phyloP scores from a whole-genome alignment of 2,113 vertebrate species.

The Notiomystis cincta region DNA sequence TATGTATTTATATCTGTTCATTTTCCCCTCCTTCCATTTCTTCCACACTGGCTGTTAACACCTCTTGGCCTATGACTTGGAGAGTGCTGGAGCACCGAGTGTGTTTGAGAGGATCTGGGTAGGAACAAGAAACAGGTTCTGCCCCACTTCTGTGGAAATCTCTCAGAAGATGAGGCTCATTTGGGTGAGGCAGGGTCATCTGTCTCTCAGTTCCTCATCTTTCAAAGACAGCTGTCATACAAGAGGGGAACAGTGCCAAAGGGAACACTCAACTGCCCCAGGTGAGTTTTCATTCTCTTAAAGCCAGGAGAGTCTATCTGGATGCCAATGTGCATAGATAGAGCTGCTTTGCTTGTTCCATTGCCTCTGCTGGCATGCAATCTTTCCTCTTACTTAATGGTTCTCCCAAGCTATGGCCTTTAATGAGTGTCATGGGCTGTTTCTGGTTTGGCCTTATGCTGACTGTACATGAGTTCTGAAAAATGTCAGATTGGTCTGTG shows the following conservation, averaged over 20 bases:
- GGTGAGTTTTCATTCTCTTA: background rate
- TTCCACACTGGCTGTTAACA: background rate
- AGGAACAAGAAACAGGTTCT: rapidly evolving
- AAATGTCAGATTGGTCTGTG: background rate
- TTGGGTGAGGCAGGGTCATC: background rate
- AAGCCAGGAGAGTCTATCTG: background rate
- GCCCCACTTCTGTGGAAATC: background rate
- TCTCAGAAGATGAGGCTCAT: background rate
- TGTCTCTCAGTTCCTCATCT: background rate
- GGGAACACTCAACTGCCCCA: background rate
- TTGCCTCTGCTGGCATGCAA: background rate
- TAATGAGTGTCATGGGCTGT: background rate
- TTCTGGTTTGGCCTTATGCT: background rate
- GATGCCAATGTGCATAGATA: background rate
- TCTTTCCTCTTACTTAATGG: background rate
- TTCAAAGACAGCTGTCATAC: background rate
- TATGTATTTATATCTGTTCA: background rate
- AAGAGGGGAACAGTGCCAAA: background rate
- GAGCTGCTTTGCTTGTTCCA: background rate
- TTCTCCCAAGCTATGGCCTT: background rate
- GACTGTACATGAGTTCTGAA: background rate
- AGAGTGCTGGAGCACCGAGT: background rate
- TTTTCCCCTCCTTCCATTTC: background rate
- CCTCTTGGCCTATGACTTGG: background rate
- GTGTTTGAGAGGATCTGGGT: background rate